Evolutionary conservation across 2,113 vertebrate genomes (phyloP), one percentile per base, ranked within the genome.

Genomic region (Hemicordylus capensis): DNA sequence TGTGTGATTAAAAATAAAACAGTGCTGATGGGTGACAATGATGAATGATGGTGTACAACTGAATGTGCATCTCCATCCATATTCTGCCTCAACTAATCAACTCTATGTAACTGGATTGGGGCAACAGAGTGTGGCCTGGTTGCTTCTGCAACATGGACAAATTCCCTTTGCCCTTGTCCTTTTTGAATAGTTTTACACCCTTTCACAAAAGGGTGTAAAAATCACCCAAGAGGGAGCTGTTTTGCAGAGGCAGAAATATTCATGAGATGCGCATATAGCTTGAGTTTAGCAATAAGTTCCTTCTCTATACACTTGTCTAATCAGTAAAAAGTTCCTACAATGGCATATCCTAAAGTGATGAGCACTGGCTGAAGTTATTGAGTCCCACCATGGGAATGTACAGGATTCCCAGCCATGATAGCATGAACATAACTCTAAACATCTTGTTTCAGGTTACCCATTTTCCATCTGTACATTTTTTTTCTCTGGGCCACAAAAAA

Each of bases 381-480:
- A 28, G 51, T 9, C 20, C 87, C 84, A 86, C 54, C 1, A 0
- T 80, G 76, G 85, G 87, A 87, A 46, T 79, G 76, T 83, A 83
- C 82, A 76, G 81, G 91, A 42, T 0, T 12, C 76, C 82, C 81
- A 87, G 84, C 59, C 76, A 61, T 0, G 0, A 70, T 7, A 54
- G 46, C 64, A 85, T 72, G 86, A 90, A 86, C 91, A 46, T 86
- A 91, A 89, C 89, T 90, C 86, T 82, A 89, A 94, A 90, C 87
- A 94, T 39, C 90, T 93, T 34, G 46, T 61, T 86, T 93, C 87
- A 93, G 86, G 89, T 94, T 92, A 12, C 70, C 70, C 82, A 78
- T 70, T 76, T 87, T 70, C 85, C 90, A 89, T 92, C 70, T 82
- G 81, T 0, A 0, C 56, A 0, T 70, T 82, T 87, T 82, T 87